These are phyloP conservation scores for Stenurella melanura DNA, from an alignment of 2,888 invertebrate genomes.

Conservation along the genomic window DNA sequence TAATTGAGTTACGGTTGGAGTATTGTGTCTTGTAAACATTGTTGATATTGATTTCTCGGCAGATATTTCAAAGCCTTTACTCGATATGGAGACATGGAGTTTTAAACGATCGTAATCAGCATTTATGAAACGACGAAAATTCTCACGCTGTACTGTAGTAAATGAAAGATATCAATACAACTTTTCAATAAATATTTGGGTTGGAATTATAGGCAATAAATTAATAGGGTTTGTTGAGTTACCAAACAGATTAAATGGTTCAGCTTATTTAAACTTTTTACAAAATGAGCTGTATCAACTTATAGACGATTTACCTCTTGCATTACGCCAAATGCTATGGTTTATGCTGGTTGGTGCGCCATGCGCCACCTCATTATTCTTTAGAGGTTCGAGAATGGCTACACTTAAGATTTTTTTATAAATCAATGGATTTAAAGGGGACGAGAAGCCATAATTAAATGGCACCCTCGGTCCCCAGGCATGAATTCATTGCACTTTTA, in stretches of 20 bases:
- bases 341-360: not conserved
- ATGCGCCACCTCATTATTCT: not conserved
- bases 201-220: constrained; percentile 5
- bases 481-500: too few species aligned
- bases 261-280: not conserved
- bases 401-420: not conserved
- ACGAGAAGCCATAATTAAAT: too few species aligned
- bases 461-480: too few species aligned
- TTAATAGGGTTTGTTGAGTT: not conserved
- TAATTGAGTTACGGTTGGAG: too few species aligned
- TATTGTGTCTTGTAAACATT: too few species aligned
- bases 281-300: not conserved
- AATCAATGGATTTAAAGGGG: not conserved
- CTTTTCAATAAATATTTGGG: constrained; percentile 15
- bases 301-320: too few species aligned
- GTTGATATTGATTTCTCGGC: too few species aligned
- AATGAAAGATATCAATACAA: constrained; percentile 14
- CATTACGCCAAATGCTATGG: not conserved
- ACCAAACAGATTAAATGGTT: not conserved
- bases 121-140: not conserved
- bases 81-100: not conserved
- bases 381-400: not conserved
- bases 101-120: not conserved
- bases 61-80: too few species aligned
- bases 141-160: not conserved